Evolutionary conservation across 2,888 invertebrate species (phyloP), one percentile per base, ranked within the genome.

Genomic region (Hydraecia micacea): DNA sequence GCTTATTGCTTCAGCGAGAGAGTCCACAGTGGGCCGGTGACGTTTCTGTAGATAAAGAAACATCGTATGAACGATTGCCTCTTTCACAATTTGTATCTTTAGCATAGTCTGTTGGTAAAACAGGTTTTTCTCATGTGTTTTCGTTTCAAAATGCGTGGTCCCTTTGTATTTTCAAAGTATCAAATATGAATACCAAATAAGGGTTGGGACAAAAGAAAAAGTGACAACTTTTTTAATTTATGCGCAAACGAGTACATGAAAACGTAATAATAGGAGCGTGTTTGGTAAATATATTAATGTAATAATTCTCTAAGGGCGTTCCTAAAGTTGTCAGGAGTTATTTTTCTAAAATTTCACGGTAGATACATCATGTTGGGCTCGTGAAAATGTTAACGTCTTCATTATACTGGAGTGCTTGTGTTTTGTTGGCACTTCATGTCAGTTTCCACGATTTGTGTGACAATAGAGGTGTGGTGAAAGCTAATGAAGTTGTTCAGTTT

Each of bases 161-260:
- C 95, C 95, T 96, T 97, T 97, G 96, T 97, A 94, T 93, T 95
- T 95, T 93, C 96, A 94, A 95, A 96, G 95, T 95, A 95, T 95
- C 95, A 96, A 96, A 96, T 96, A 97, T 97, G 96, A 97, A 96
- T 96, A 97, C 96, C 95, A 96, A 96, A 96, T 96, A 95, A 96
- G 96, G 97, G 96, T 95, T 94, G 94, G 95, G 93, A 96, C 96
- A 96, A 97, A 96, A 96, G 96, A 95, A 96, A 95, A 95, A 95
- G 94, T 95, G 96, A 94, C 96, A 96, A 93, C 94, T 93, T 95
- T 92, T 96, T 97, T 96, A 96, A 97, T 96, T 96, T 97, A 97
- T 97, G 95, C 95, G 91, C 91, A 93, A 95, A 93, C 93, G 95
- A 96, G 96, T 97, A 96, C 96, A 96, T 97, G 96, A 96, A 97